Conservation (phyloP, 2,113 vertebrate species). For the Ivindomyrus marchei region DNA sequence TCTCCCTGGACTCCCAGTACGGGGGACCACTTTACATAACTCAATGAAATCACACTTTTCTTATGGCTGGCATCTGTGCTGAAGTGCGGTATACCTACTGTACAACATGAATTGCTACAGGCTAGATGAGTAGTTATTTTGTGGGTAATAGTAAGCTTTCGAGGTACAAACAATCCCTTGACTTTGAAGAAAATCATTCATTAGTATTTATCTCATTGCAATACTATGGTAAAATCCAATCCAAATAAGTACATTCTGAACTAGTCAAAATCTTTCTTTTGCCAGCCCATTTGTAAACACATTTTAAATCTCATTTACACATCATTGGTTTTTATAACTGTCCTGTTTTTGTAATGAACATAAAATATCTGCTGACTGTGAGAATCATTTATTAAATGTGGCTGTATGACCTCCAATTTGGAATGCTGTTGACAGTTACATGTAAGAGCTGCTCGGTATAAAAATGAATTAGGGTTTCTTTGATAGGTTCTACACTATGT, state of each 20-base stretch:
- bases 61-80: neutral
- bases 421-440: neutral
- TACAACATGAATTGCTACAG: neutral
- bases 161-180: neutral
- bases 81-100: neutral
- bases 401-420: neutral
- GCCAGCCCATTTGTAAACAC: neutral
- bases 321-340: neutral
- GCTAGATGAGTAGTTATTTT: neutral
- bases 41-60: neutral
- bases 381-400: neutral
- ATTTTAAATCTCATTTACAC: neutral
- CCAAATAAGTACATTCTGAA: neutral
- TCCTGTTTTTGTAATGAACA: neutral
- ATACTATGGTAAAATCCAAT: neutral
- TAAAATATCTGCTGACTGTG: neutral
- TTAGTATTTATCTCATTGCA: neutral
- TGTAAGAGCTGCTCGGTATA: neutral
- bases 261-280: neutral
- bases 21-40: neutral
- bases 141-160: neutral
- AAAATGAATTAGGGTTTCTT: neutral
- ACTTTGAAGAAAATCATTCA: neutral
- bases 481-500: neutral
- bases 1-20: neutral